phyloP scores from a whole-genome alignment of 2,888 invertebrate species.

The Melieria crassipennis region DNA sequence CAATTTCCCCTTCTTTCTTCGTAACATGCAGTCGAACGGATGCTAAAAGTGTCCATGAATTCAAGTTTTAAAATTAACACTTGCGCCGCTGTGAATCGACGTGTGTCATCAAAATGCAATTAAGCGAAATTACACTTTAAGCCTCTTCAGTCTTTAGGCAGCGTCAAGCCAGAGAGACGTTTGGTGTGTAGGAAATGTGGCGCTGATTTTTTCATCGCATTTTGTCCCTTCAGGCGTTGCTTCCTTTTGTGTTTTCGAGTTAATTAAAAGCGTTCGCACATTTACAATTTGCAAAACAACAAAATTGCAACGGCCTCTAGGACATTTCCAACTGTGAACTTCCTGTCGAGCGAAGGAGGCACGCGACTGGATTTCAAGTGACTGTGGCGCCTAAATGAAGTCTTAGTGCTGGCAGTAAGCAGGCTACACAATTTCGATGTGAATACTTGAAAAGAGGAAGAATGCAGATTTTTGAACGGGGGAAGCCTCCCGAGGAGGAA shows the following conservation, averaged over 20 bases:
- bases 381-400: not conserved
- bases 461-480: not conserved
- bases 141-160: not conserved
- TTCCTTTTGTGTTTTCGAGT: too few species aligned
- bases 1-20: too few species aligned
- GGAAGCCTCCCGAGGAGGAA: not conserved
- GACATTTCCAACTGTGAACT: too few species aligned
- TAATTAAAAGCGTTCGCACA: too few species aligned
- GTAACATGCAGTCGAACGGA: too few species aligned
- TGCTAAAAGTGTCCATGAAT: too few species aligned
- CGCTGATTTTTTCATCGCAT: too few species aligned
- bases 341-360: too few species aligned
- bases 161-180: not conserved
- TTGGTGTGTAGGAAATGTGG: not conserved
- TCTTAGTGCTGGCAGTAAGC: not conserved
- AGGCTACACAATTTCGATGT: not conserved
- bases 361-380: too few species aligned
- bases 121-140: not conserved
- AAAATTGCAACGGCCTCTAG: too few species aligned
- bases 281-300: too few species aligned
- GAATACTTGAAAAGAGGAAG: not conserved
- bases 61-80: not conserved
- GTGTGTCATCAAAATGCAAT: constrained; percentile 3
- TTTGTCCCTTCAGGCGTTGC: too few species aligned
- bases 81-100: not conserved